These are phyloP conservation scores for Nasonovia ribisnigri DNA, from an alignment of 2,888 invertebrate genomes.

Conservation along the genomic window DNA sequence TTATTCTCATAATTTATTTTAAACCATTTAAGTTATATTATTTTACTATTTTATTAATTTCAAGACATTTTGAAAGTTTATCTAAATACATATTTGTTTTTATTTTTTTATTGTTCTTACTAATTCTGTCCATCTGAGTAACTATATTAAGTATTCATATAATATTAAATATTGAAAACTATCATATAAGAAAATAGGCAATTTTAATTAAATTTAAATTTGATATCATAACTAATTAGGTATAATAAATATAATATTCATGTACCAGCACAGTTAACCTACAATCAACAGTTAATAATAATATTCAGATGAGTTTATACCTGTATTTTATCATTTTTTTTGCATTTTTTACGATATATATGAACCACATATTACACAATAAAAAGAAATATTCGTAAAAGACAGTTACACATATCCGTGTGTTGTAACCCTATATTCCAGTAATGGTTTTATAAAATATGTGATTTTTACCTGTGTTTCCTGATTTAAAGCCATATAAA, in stretches of 20 bases:
- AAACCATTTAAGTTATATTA: not conserved
- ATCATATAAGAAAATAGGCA: not conserved
- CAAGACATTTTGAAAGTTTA: not conserved
- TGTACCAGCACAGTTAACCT: not conserved
- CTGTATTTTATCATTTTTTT: not conserved
- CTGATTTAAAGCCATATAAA: constrained; percentile 81
- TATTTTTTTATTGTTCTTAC: not conserved
- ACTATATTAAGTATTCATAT: not conserved
- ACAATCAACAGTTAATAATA: not conserved
- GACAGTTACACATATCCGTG: not conserved
- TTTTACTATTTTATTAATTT: not conserved
- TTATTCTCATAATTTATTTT: not conserved
- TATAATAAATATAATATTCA: not conserved
- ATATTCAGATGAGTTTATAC: not conserved
- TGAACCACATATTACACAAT: not conserved
- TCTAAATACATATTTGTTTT: not conserved
- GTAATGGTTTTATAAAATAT: not conserved
- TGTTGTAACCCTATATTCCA: not conserved
- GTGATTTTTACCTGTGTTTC: constrained; percentile 74
- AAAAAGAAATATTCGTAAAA: not conserved
- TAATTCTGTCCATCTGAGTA: not conserved
- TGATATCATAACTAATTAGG: not conserved
- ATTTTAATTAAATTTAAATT: not conserved
- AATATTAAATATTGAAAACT: not conserved
- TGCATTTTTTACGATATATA: not conserved